These are phyloP conservation scores for Lasioglossum marginatum DNA, from an alignment of 2,888 invertebrate genomes.

Conservation along the genomic window DNA sequence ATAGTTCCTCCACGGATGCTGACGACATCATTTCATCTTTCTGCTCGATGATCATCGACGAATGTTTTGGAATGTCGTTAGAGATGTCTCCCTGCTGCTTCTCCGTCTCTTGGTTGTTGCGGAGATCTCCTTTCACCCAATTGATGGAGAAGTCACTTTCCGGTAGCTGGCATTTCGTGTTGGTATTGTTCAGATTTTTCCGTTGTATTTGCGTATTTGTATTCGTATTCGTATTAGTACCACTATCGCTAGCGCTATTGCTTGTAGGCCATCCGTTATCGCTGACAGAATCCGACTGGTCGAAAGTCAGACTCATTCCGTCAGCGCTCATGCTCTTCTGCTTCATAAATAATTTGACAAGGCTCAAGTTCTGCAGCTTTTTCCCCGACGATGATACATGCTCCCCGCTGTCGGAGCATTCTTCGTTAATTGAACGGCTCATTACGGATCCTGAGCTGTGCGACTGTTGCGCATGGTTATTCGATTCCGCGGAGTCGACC, in stretches of 20 bases:
- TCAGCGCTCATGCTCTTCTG: conserved; percentile 94
- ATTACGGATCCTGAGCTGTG: conserved; percentile 80
- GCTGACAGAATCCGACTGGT: conserved; percentile 89
- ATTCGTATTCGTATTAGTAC: conserved; percentile 81
- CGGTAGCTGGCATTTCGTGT: conserved; percentile 64
- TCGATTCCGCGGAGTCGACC: conserved; percentile 82
- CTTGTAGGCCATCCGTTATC: conserved; percentile 91
- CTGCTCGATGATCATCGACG: conserved; percentile 81
- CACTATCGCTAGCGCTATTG: conserved; percentile 87
- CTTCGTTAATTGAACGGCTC: conserved; percentile 81
- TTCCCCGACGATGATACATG: conserved; percentile 74
- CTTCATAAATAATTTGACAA: conserved; percentile 95
- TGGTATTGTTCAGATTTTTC: conserved; percentile 73
- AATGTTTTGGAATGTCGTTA: conserved; percentile 73
- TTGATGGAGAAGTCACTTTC: conserved; percentile 82
- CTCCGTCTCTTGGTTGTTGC: conserved; percentile 68
- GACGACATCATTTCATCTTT: conserved; percentile 84
- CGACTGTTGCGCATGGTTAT: conserved; percentile 77
- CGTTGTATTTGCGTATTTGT: conserved; percentile 79
- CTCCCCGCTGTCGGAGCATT: conserved; percentile 80
- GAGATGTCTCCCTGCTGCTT: conserved; percentile 65
- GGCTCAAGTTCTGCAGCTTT: conserved; percentile 90
- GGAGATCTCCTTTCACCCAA: conserved; percentile 81
- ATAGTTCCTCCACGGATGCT: conserved; percentile 85
- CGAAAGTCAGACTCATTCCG: conserved; percentile 89